Conservation (phyloP, 2,113 vertebrate genomes). For the Dicrurus megarhynchus region DNA sequence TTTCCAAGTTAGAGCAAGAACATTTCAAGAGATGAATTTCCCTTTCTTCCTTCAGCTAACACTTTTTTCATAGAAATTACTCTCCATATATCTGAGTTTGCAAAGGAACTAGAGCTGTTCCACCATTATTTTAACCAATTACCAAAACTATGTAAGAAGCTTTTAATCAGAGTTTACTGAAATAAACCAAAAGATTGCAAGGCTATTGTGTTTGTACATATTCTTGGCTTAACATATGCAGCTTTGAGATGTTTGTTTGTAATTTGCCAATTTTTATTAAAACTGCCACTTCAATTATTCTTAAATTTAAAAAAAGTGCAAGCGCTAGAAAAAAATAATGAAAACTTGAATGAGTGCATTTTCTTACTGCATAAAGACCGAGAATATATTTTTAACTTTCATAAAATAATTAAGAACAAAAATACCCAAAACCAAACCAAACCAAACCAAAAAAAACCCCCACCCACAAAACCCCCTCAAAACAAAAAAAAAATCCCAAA, state of each 20-base stretch:
- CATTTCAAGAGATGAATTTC: neutral
- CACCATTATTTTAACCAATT: neutral
- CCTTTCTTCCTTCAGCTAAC: neutral
- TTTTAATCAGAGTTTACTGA: neutral
- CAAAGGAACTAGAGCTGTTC: neutral
- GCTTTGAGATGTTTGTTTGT: neutral
- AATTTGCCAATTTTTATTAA: neutral
- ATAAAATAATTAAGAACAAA: neutral
- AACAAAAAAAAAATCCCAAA: neutral
- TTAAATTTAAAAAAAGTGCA: neutral
- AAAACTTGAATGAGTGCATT: neutral
- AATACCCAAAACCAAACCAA: neutral
- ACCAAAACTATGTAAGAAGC: neutral
- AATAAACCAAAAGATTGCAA: neutral
- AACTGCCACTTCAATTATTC: neutral
- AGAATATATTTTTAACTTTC: neutral
- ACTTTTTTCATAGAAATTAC: neutral
- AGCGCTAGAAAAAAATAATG: neutral
- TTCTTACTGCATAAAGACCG: neutral
- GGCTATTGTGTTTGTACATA: neutral
- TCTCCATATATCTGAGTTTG: neutral
- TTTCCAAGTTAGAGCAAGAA: neutral
- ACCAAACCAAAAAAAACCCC: no score
- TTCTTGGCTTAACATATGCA: neutral
- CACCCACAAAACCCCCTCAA: neutral